A percentile compares a stretch with the other conserved stretches of the same genome.
phyloP scores from a whole-genome alignment of 2,113 vertebrate genomes.

The Syrmaticus mikado region DNA sequence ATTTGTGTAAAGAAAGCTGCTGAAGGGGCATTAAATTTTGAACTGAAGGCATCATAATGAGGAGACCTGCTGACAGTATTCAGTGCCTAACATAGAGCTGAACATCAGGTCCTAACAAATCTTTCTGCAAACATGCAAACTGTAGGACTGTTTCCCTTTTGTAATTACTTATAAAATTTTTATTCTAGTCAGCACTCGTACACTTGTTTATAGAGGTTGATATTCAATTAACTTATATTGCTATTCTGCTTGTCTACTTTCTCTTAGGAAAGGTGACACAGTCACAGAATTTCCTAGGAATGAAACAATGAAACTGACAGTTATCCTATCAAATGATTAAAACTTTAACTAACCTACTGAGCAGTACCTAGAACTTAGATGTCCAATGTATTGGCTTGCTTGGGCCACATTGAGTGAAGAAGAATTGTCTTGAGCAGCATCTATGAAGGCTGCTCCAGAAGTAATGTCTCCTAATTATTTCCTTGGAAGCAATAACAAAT shows the following conservation, averaged over 20 bases:
- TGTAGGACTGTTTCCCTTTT: not conserved
- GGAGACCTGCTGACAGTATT: not conserved
- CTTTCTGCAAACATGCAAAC: not conserved
- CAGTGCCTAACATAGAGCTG: not conserved
- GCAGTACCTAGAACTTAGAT: no score
- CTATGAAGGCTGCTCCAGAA: no score
- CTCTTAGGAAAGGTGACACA: not conserved
- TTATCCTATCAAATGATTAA: not conserved
- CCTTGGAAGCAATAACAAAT: no score
- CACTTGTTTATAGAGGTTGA: not conserved
- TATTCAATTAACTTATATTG: not conserved
- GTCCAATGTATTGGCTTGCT: no score
- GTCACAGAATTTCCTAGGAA: not conserved
- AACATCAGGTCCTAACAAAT: not conserved
- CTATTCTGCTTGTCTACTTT: not conserved
- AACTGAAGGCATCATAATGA: not conserved
- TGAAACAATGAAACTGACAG: not conserved
- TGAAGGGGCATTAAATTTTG: not conserved
- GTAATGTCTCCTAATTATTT: no score
- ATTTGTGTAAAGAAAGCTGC: not conserved
- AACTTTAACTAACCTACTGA: not conserved
- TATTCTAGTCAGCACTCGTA: not conserved
- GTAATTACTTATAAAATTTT: accelerated
- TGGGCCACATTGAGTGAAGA: no score
- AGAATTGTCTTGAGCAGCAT: no score